Evolutionary conservation across 2,113 vertebrate genomes (phyloP).

Genomic region (Scalopus aquaticus): DNA sequence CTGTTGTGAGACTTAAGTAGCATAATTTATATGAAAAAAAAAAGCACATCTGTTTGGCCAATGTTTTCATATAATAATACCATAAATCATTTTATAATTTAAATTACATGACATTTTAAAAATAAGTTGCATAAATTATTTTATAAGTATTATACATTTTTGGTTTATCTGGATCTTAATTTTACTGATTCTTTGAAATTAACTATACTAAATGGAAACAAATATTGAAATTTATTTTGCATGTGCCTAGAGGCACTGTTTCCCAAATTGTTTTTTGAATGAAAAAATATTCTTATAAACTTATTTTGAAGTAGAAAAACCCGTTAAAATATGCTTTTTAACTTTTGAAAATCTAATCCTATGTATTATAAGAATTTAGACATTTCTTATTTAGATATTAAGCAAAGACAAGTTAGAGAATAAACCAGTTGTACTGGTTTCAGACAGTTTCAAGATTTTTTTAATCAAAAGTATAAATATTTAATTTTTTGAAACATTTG

Average conservation of each 20-base stretch:
- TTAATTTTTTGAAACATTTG: constrained; percentile 8
- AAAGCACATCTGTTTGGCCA: background rate
- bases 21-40: background rate
- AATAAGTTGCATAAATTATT: constrained; percentile 19
- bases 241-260: background rate
- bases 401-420: background rate
- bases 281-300: background rate
- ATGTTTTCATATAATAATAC: background rate
- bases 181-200: background rate
- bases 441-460: background rate
- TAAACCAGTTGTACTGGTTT: background rate
- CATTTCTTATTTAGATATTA: constrained; percentile 9
- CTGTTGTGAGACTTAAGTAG: background rate
- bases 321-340: background rate
- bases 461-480: background rate
- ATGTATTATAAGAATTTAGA: background rate
- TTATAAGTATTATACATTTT: background rate
- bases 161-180: background rate
- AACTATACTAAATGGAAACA: background rate
- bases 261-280: background rate
- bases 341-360: background rate
- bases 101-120: background rate
- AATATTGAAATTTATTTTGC: background rate
- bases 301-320: constrained; percentile 15
- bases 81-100: background rate